Conservation (phyloP, 2,113 vertebrate genomes). For the Pao palembangensis region DNA sequence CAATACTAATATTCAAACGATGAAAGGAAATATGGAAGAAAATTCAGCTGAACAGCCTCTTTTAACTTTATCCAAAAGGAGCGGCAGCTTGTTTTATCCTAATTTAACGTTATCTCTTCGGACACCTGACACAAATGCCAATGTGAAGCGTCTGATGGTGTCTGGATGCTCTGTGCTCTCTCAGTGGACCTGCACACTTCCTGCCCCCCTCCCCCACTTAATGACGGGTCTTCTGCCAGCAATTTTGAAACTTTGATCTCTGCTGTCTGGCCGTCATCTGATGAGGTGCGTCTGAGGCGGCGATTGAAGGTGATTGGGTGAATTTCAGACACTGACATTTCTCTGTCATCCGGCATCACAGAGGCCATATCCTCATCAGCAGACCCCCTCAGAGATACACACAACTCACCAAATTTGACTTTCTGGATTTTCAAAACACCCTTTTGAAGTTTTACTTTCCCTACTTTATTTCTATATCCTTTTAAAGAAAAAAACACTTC, state of each 20-base stretch:
- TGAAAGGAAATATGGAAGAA: not conserved
- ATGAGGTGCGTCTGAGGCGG: slow-evolving; percentile 24
- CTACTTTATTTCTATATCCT: no score
- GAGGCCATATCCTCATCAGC: slow-evolving; percentile 10
- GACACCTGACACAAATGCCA: slow-evolving; percentile 20
- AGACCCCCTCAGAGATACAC: not conserved
- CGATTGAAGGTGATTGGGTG: slow-evolving; percentile 53
- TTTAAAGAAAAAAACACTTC: no score
- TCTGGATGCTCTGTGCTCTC: not conserved
- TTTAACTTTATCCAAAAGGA: not conserved
- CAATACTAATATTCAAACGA: not conserved
- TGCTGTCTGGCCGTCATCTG: slow-evolving; percentile 49
- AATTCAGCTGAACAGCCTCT: not conserved
- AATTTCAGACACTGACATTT: slow-evolving; percentile 54
- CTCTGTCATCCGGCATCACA: slow-evolving; percentile 55
- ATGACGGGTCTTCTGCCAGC: slow-evolving; percentile 27
- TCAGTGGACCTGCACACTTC: slow-evolving; percentile 20
- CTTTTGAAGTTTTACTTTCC: no score
- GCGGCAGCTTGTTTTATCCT: not conserved
- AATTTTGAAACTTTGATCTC: slow-evolving; percentile 53
- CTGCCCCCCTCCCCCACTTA: slow-evolving; percentile 10
- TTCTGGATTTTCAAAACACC: no score
- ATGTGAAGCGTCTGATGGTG: slow-evolving; percentile 12
- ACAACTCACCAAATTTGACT: no score
- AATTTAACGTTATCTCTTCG: slow-evolving; percentile 11